phyloP scores from a whole-genome alignment of 2,888 invertebrate genomes.

The Taenaris catops region DNA sequence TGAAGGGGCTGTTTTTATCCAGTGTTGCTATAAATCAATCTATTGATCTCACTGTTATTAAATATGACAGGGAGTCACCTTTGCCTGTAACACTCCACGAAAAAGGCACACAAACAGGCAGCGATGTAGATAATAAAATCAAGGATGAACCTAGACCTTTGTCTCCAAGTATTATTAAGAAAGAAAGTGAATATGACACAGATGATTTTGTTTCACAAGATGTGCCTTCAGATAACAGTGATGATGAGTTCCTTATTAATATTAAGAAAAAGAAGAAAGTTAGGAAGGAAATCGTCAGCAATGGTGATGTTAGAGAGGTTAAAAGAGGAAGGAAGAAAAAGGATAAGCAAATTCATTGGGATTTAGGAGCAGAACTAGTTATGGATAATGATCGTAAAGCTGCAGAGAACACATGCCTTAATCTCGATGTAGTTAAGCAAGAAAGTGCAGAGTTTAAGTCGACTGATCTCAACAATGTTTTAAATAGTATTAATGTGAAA shows the following conservation, averaged over 20 bases:
- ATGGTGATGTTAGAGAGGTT: constrained; percentile 21
- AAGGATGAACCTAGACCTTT: constrained; percentile 43
- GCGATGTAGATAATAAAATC: constrained; percentile 25
- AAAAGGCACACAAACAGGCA: constrained; percentile 52
- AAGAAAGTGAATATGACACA: constrained; percentile 34
- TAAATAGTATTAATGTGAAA: constrained; percentile 3
- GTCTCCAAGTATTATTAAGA: constrained; percentile 36
- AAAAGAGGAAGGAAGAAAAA: constrained; percentile 25
- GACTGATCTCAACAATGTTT: constrained; percentile 11
- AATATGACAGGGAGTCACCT: constrained; percentile 31
- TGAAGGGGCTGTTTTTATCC: constrained; percentile 8
- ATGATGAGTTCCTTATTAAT: constrained; percentile 46
- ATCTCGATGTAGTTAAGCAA: constrained; percentile 31
- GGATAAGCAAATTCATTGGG: constrained; percentile 19
- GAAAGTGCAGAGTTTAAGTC: constrained; percentile 30
- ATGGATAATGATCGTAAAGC: background rate
- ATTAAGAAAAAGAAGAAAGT: constrained; percentile 47
- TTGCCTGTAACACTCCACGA: constrained; percentile 26
- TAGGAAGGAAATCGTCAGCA: constrained; percentile 22
- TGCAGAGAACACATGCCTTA: constrained; percentile 24
- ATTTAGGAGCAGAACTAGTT: constrained; percentile 3
- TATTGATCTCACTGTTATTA: constrained; percentile 45
- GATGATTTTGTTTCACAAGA: constrained; percentile 29
- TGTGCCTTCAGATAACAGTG: constrained; percentile 50
- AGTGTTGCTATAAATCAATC: constrained; percentile 19